These are phyloP conservation scores for Acronicta aceris DNA, from an alignment of 2,888 invertebrate species.

Conservation along the genomic window DNA sequence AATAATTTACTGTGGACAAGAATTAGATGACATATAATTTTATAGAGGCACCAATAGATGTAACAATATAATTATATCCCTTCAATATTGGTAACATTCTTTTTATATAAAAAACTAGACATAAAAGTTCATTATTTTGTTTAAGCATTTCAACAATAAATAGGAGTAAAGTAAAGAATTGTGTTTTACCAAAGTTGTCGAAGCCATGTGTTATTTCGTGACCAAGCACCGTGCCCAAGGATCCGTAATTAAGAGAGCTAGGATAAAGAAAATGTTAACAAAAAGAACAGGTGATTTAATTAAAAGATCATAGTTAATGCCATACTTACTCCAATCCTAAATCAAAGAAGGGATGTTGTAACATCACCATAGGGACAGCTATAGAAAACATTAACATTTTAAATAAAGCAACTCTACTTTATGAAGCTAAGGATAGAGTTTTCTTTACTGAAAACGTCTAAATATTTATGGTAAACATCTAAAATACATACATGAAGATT, in stretches of 20 bases:
- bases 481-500: no score
- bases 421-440: background rate
- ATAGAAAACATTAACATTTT: slow-evolving; percentile 44
- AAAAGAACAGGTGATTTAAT: background rate
- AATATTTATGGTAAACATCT: no score
- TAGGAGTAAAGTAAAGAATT: no score
- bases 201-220: slow-evolving; percentile 92
- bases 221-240: slow-evolving; percentile 93
- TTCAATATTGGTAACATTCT: no score
- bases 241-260: slow-evolving; percentile 95
- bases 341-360: slow-evolving; percentile 95
- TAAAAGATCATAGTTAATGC: background rate
- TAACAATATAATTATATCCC: no score
- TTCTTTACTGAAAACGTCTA: background rate
- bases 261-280: slow-evolving; percentile 17
- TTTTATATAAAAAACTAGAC: no score
- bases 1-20: no score
- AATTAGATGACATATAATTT: no score
- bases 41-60: no score
- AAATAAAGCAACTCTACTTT: slow-evolving; percentile 10
- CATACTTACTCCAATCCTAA: slow-evolving; percentile 94
- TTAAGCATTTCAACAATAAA: no score
- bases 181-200: slow-evolving; percentile 83
- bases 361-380: slow-evolving; percentile 95
- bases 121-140: no score